Conservation (phyloP, 2,113 vertebrate genomes). For the Xenopus borealis region DNA sequence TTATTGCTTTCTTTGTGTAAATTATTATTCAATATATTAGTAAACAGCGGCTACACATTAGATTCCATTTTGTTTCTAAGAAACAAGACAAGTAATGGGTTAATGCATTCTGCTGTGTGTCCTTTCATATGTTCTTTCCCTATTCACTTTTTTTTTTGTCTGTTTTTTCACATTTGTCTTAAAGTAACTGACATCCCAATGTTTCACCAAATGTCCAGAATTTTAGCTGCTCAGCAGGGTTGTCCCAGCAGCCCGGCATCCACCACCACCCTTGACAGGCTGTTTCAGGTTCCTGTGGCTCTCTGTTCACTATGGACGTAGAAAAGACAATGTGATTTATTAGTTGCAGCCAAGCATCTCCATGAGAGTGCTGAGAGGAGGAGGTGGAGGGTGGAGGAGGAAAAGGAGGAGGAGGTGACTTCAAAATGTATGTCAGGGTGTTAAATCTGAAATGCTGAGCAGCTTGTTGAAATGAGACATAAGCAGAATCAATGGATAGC, state of each 20-base stretch:
- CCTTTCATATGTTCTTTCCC: too few relatives aligned
- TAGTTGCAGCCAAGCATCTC: conserved; percentile 43
- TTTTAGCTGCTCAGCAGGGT: conserved; percentile 36
- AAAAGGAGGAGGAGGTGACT: conserved; percentile 33
- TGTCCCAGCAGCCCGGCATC: conserved; percentile 23
- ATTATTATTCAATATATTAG: too few relatives aligned
- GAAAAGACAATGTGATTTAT: conserved; percentile 41
- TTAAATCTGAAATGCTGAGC: conserved; percentile 21
- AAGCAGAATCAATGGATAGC: conserved; percentile 16
- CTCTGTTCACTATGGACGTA: conserved; percentile 21
- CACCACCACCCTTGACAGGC: conserved; percentile 42
- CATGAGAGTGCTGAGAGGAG: conserved; percentile 17
- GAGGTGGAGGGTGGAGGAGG: conserved; percentile 7
- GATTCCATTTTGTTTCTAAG: too few relatives aligned
- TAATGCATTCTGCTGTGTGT: too few relatives aligned
- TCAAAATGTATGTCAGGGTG: conserved; percentile 34
- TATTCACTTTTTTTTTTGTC: neutral
- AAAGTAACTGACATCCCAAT: conserved; percentile 26
- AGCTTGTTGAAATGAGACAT: conserved; percentile 36
- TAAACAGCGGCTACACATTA: too few relatives aligned
- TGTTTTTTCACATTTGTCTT: neutral
- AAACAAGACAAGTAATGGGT: too few relatives aligned
- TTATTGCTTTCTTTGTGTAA: too few relatives aligned
- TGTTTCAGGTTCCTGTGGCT: conserved; percentile 41
- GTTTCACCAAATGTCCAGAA: conserved; percentile 32